Base-by-base conservation (phyloP, 2,113 vertebrate genomes). In the Mystacornis crossleyi region DNA sequence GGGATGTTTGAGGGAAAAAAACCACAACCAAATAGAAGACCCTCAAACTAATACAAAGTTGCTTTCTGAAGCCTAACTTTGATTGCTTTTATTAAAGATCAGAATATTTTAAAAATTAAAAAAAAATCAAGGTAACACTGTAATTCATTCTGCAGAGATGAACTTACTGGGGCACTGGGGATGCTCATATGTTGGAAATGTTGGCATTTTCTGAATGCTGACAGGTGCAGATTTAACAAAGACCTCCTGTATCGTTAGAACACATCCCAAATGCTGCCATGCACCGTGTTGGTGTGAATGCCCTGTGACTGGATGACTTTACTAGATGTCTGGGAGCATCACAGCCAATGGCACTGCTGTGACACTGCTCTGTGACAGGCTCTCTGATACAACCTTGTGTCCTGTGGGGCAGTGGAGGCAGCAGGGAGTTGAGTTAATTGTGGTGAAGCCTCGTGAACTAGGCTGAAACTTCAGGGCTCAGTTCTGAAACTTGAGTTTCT, bases 351-450 rank as follows among this genome's bases (percentile, higher is more conserved):
- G 5, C 40, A 57, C 38, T 51, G 45, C 43, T 57, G 23, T 86
- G 62, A 20, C 47, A 36, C 38, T 66, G 19, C 29, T 81, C 33
- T 10, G 4, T 71, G 66, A 48, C 58, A 48, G 31, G 45, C 17
- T 87, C 47, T 18, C 43, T 57, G 8, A 36, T 65, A 67, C 26
- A 34, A 28, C 38, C 38, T 33, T 1, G 2, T 57, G 64, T 64
- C 28, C 64, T 34, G 17, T 9, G 8, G 8, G 45, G 36, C 54
- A 66, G 66, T 6, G 2, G 40, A 87, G 47, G 17, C n/a, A 47
- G 23, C 0, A 0, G 18, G 36, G 40, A 34, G 29, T 36, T 60
- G 28, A 15, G 7, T 62, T 79, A 61, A 42, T 55, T 0, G 4
- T 40, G 48, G 6, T 33, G 64, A 54, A 83, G 18, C 34, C 19